These are phyloP conservation scores for Drosophila incognita DNA, from an alignment of 2,888 invertebrate genomes.

Conservation along the genomic window DNA sequence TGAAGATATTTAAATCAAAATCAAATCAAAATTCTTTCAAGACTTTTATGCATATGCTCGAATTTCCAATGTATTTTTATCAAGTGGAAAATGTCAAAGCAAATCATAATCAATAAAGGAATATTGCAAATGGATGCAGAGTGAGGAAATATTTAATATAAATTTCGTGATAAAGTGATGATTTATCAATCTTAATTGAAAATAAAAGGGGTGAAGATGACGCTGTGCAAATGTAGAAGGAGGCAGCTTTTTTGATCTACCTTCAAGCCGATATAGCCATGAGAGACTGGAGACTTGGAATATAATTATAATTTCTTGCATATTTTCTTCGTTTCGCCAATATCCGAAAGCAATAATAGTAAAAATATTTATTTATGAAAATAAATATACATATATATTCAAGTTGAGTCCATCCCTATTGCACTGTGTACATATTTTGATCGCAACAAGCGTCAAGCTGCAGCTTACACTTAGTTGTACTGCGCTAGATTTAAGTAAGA, in stretches of 20 bases:
- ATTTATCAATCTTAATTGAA: background rate
- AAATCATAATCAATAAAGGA: background rate
- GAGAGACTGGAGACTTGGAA: background rate
- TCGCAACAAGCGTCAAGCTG: conserved; percentile 11
- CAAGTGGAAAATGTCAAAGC: background rate
- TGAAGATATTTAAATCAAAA: conserved; percentile 16
- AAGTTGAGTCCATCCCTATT: background rate
- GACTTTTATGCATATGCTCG: background rate
- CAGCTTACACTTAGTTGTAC: conserved; percentile 26
- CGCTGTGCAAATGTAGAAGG: fast-evolving
- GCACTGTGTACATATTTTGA: conserved; percentile 19
- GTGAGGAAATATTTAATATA: no score
- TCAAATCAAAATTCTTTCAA: background rate
- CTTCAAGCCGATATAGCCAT: background rate
- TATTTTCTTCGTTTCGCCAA: background rate
- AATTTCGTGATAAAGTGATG: background rate
- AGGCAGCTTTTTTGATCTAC: background rate
- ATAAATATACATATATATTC: background rate
- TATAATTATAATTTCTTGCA: background rate
- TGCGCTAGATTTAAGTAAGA: conserved; percentile 11
- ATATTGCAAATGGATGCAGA: background rate
- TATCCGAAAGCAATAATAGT: fast-evolving
- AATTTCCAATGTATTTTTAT: background rate
- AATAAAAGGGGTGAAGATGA: background rate
- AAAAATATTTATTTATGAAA: background rate